Percentiles rank a stretch among this genome's conserved stretches.
Conservation (phyloP, 2,113 vertebrate genomes). For the Cryptomyrus ogoouensis region DNA sequence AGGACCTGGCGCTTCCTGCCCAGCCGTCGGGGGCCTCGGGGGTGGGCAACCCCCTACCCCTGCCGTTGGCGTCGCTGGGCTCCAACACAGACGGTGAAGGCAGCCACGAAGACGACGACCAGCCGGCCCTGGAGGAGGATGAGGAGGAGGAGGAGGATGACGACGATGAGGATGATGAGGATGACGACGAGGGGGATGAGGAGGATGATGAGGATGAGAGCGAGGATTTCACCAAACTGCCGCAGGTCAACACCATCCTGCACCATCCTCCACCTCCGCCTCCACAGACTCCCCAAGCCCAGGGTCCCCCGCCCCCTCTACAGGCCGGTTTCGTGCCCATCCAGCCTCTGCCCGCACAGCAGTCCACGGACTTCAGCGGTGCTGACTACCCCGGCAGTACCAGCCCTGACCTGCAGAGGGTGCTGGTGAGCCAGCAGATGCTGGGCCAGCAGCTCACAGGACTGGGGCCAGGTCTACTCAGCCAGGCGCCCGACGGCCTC, state of each 20-base stretch:
- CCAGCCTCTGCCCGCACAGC: conserved; percentile 76
- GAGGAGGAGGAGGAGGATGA: conserved; percentile 57
- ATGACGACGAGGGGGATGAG: conserved; percentile 78
- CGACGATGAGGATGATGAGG: conserved; percentile 72
- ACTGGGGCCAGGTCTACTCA: conserved; percentile 84
- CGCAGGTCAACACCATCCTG: conserved; percentile 82
- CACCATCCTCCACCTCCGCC: conserved; percentile 53
- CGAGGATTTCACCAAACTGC: conserved; percentile 81
- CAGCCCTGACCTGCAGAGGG: conserved; percentile 86
- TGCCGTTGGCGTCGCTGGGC: conserved; percentile 62
- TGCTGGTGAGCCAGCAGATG: conserved; percentile 77
- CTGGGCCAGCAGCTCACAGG: conserved; percentile 78
- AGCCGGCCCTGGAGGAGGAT: conserved; percentile 47
- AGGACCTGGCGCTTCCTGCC: conserved; percentile 59
- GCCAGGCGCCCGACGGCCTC: conserved; percentile 83
- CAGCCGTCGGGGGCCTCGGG: conserved; percentile 55
- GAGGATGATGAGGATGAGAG: conserved; percentile 75
- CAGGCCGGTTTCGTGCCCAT: conserved; percentile 82
- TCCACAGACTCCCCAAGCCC: conserved; percentile 57
- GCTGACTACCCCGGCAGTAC: conserved; percentile 79
- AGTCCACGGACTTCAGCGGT: conserved; percentile 77
- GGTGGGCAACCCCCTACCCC: conserved; percentile 42
- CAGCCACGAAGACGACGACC: conserved; percentile 51
- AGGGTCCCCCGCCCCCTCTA: conserved; percentile 54
- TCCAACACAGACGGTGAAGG: conserved; percentile 71